Conservation (phyloP, 2,888 invertebrate genomes). For the Anagyrus pseudococci region DNA sequence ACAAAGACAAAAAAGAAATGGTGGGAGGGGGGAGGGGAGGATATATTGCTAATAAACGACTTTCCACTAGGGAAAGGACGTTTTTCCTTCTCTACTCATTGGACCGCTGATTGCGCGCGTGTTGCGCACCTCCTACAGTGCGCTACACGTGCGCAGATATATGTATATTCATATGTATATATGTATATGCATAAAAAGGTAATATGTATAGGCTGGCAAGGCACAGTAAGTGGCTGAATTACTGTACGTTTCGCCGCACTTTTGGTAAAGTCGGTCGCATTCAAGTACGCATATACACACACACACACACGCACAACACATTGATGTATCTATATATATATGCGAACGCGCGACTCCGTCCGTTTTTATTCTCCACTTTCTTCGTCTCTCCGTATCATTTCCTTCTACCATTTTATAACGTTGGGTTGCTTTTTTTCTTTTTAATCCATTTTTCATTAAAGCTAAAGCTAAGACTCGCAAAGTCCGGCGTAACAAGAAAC, state of each 20-base stretch:
- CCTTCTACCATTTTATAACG: not conserved
- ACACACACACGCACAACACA: not conserved
- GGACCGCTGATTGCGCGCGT: conserved; percentile 22
- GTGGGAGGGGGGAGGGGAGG: no score
- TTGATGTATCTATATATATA: not conserved
- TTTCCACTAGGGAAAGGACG: not conserved
- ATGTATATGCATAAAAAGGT: conserved; percentile 8
- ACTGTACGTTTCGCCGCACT: conserved; percentile 40
- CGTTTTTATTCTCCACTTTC: not conserved
- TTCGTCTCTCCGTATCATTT: not conserved
- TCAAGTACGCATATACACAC: conserved; percentile 1
- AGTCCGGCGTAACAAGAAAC: no score
- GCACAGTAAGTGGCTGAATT: conserved; percentile 48
- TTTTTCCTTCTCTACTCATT: conserved; percentile 8
- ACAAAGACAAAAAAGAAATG: not conserved
- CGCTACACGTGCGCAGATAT: not conserved
- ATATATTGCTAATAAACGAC: no score
- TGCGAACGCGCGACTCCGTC: conserved; percentile 2
- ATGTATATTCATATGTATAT: conserved; percentile 3
- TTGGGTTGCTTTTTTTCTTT: not conserved
- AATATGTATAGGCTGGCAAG: conserved; percentile 29
- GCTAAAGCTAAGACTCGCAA: no score
- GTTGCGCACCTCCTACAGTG: no score
- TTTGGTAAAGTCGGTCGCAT: conserved; percentile 1
- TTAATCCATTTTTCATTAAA: no score